phyloP scores from a whole-genome alignment of 2,113 vertebrate genomes.

The Bos taurus region DNA sequence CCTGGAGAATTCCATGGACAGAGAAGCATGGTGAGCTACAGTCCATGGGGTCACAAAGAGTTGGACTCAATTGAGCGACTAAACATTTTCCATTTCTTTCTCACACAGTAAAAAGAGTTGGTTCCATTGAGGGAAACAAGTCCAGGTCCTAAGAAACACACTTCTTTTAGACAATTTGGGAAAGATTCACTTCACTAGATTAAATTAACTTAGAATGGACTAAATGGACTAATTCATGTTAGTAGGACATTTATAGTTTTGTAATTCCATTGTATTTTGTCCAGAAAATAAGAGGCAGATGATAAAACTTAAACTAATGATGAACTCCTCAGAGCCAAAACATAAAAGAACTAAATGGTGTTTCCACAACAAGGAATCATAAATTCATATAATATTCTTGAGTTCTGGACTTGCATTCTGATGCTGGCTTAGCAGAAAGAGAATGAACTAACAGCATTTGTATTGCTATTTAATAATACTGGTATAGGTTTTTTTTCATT shows the following conservation, averaged over 20 bases:
- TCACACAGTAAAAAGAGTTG: background rate
- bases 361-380: background rate
- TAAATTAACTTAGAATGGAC: background rate
- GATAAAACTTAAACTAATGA: background rate
- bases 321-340: background rate
- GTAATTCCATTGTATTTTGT: background rate
- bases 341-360: background rate
- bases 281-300: background rate
- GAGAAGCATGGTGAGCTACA: background rate
- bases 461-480: constrained; percentile 5
- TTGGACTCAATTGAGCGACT: background rate
- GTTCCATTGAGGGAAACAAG: background rate
- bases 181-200: background rate
- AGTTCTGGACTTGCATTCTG: background rate
- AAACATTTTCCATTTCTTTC: background rate
- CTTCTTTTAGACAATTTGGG: background rate
- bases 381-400: background rate
- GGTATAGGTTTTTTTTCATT: background rate
- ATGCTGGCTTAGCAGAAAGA: background rate
- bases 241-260: background rate
- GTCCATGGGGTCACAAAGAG: background rate
- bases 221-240: background rate
- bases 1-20: background rate
- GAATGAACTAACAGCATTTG: background rate
- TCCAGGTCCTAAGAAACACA: background rate